Conservation (phyloP, 2,113 vertebrate species). For the Electrona antarctica region DNA sequence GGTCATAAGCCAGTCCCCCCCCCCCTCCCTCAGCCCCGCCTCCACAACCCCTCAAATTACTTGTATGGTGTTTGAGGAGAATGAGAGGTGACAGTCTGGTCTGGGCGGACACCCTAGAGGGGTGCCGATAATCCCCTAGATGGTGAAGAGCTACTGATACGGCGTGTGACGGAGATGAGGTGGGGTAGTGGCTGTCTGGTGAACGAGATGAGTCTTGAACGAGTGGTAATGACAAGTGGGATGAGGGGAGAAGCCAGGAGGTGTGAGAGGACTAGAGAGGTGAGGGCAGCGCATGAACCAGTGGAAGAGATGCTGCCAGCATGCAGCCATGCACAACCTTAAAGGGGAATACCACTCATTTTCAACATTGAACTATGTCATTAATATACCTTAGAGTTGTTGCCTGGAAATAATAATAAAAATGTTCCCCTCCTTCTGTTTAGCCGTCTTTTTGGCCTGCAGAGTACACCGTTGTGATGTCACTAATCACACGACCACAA, state of each 20-base stretch:
- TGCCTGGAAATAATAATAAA: no score
- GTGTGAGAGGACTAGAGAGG: neutral
- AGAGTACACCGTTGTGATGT: no score
- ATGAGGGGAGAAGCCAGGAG: neutral
- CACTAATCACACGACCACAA: no score
- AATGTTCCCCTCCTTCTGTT: no score
- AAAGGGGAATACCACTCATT: no score
- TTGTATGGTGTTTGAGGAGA: slow-evolving; percentile 42
- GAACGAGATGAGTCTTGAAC: slow-evolving; percentile 4
- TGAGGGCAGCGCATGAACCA: neutral
- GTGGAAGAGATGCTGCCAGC: neutral
- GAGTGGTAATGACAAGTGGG: neutral
- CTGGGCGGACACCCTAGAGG: slow-evolving; percentile 23
- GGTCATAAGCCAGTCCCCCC: slow-evolving; percentile 49
- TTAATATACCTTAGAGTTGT: no score
- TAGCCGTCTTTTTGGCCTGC: no score
- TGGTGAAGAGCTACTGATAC: slow-evolving; percentile 22
- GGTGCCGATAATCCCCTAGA: slow-evolving; percentile 17
- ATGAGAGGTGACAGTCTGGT: slow-evolving; percentile 46
- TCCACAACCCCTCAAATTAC: slow-evolving; percentile 13
- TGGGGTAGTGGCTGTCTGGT: neutral
- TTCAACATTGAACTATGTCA: no score
- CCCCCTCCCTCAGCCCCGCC: slow-evolving; percentile 32
- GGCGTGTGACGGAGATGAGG: slow-evolving; percentile 15
- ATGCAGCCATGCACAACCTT: neutral